Evolutionary conservation across 2,113 vertebrate species (phyloP), one percentile per base, ranked within the genome.

Genomic region (Vulpes lagopus): DNA sequence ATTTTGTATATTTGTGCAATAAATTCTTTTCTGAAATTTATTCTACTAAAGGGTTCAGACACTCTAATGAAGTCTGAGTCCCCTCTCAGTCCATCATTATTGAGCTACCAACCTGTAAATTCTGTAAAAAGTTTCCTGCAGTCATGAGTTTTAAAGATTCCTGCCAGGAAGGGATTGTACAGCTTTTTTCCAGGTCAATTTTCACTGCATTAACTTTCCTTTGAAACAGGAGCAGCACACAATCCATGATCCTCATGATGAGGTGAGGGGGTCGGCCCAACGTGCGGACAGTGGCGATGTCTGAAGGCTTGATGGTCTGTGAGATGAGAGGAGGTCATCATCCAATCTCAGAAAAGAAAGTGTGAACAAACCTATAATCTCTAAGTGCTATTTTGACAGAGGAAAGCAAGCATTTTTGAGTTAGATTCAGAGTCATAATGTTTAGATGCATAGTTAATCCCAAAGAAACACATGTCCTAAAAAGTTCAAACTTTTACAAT

Each of bases 241-340:
- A 99, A 90, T 99, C 99, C 99, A 99, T 99, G 98, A 99, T 99
- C 2, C 99, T 98, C 99, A 99, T 99, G 98, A 99, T 99, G 95
- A 99, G 99, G 97, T 99, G 99, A 0, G 99, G 99, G 0, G 99
- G 99, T 0, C 99, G 99, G 9, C 99, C 99, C 55, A 99, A 98
- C 0, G 99, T 99, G n/a, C 99, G 99, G 5, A 99, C 99, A 0
- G 99, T 99, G 53, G 99, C 99, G 0, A 99, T 99, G 96, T 99
- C 99, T 0, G 99, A 98, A 7, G 99, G 99, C 96, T 99, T 99
- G 98, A 99, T 99, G 15, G 99, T 99, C 99, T 99, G 95, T 10
- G 30, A 79, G 88, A 91, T 71, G 4, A 32, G 89, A 89, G 1
- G 3, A 10, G 35, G 2, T 22, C 20, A 53, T 27, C 67, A 71